These are phyloP conservation scores for Microdon myrmicae DNA, from an alignment of 2,888 invertebrate genomes.

Conservation along the genomic window DNA sequence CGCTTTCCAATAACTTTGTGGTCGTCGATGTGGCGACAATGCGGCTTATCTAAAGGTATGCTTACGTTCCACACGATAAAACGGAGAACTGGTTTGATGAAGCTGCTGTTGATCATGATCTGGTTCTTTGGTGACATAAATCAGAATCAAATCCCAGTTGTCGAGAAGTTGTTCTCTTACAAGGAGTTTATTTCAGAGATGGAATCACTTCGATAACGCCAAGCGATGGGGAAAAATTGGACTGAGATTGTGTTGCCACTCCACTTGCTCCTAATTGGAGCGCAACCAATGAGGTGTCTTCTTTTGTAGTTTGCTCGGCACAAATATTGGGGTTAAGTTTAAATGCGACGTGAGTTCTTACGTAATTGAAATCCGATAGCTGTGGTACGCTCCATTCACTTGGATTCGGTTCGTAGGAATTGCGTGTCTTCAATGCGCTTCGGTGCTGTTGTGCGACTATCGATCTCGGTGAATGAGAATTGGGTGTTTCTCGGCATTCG, in stretches of 20 bases:
- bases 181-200: too few relatives aligned
- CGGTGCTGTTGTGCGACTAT: constrained; percentile 33
- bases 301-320: constrained; percentile 19
- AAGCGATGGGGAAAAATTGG: too few relatives aligned
- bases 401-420: constrained; percentile 40
- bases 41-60: neutral
- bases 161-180: constrained; percentile 6
- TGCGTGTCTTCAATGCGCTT: constrained; percentile 48
- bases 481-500: constrained; percentile 24
- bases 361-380: constrained; percentile 22
- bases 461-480: constrained; percentile 5
- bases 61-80: constrained; percentile 17
- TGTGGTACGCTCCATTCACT: constrained; percentile 36
- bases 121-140: constrained; percentile 45
- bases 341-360: constrained; percentile 34
- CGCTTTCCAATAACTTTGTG: constrained; percentile 41
- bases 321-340: constrained; percentile 45
- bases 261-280: constrained; percentile 44
- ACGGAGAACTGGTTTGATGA: constrained; percentile 31
- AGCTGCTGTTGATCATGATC: constrained; percentile 33
- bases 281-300: constrained; percentile 51
- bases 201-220: too few relatives aligned
- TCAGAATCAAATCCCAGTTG: constrained; percentile 23
- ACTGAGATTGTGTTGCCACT: constrained; percentile 29
- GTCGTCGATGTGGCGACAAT: constrained; percentile 17